phyloP scores from a whole-genome alignment of 1,140 invertebrate genomes.

The Drosophila aff. region DNA sequence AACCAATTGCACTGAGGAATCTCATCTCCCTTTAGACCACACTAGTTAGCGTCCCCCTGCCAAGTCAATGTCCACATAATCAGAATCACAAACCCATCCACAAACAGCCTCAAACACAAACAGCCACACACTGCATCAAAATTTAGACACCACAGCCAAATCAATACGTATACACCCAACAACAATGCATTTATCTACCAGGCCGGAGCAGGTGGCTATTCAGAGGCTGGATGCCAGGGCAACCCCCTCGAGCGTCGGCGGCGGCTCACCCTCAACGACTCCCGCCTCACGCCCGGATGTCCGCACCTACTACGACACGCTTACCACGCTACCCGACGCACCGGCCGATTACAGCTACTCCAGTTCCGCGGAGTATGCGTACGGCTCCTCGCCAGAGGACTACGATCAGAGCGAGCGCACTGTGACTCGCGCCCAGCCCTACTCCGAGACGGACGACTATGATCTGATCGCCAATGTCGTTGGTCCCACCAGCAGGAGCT shows the following conservation, averaged over 20 bases:
- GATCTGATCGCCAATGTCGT: constrained; percentile 57
- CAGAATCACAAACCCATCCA: constrained; percentile 13
- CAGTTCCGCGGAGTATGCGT: constrained; percentile 54
- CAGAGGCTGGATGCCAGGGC: constrained; percentile 48
- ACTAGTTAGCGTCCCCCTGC: constrained; percentile 8
- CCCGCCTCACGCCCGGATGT: constrained; percentile 43
- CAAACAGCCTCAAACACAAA: constrained; percentile 11
- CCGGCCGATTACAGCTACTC: constrained; percentile 59
- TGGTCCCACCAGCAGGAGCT: constrained; percentile 16
- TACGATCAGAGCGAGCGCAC: constrained; percentile 51
- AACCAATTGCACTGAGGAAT: constrained; percentile 18
- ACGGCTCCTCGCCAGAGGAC: constrained; percentile 41
- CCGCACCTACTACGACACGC: constrained; percentile 60
- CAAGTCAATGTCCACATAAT: constrained; percentile 11
- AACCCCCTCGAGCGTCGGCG: constrained; percentile 14
- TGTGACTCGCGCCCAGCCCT: constrained; percentile 11
- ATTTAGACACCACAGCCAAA: constrained; percentile 45
- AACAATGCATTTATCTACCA: constrained; percentile 64
- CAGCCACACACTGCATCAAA: constrained; percentile 56
- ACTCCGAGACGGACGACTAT: constrained; percentile 47
- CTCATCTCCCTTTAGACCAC: constrained; percentile 1
- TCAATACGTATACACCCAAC: constrained; percentile 34
- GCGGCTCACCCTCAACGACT: constrained; percentile 28
- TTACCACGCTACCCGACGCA: constrained; percentile 41
- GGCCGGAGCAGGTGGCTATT: constrained; percentile 63